These are phyloP conservation scores for Microcebus tavaratra DNA, from an alignment of 2,113 vertebrate species.

Conservation along the genomic window DNA sequence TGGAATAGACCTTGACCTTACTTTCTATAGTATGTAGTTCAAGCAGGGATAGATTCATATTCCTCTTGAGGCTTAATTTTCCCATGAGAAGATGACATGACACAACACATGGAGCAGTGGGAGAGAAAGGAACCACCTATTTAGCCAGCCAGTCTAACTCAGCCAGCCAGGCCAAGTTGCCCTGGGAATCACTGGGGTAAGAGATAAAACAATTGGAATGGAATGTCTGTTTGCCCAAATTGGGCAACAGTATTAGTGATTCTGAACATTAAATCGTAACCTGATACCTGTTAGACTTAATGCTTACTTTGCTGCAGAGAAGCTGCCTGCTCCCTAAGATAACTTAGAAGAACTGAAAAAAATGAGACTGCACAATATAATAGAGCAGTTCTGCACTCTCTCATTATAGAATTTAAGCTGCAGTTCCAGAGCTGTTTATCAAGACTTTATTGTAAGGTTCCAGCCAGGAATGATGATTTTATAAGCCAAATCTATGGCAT, in stretches of 20 bases:
- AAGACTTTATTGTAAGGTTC: conserved; percentile 14
- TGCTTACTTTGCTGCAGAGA: neutral
- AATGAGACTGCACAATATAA: neutral
- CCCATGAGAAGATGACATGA: neutral
- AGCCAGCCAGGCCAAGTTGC: neutral
- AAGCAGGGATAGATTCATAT: neutral
- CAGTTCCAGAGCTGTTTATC: neutral
- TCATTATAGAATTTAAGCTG: neutral
- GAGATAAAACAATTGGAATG: neutral
- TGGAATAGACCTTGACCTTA: conserved; percentile 20
- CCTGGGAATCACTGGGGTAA: neutral
- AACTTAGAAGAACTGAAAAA: conserved; percentile 29
- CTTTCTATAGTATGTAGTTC: neutral
- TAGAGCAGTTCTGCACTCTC: neutral
- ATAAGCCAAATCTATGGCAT: neutral
- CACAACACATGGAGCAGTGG: neutral
- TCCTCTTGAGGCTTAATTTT: neutral
- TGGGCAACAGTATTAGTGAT: neutral
- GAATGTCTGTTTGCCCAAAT: conserved; percentile 1
- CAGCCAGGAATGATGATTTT: conserved; percentile 16
- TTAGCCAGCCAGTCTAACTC: neutral
- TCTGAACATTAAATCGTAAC: neutral
- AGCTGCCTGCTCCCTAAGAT: neutral
- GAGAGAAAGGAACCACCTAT: neutral
- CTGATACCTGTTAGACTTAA: neutral